A percentile compares a stretch with the other conserved stretches of the same genome.
Evolutionary conservation across 2,888 invertebrate genomes (phyloP).

Genomic region (Chymomyza amoena): DNA sequence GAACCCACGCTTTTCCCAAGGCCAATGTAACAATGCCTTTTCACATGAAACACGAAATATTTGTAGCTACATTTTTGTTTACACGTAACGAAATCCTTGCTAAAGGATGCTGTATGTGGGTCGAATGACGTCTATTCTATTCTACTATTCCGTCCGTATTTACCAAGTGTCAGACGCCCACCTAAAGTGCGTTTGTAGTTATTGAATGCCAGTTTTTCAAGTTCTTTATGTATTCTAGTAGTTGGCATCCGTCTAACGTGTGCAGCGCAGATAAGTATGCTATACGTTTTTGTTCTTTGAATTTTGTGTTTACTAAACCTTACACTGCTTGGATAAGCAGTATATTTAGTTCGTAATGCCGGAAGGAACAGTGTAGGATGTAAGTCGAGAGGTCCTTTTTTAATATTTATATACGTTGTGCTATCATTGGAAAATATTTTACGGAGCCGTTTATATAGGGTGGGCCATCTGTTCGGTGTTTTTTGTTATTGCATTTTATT

Average conservation of each 20-base stretch:
- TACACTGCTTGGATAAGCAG: too few relatives aligned
- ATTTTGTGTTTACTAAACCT: neutral
- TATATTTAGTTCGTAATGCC: too few relatives aligned
- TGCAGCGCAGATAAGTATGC: slow-evolving; percentile 35
- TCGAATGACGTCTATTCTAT: neutral
- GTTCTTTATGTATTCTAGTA: neutral
- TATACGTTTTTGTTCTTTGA: slow-evolving; percentile 16
- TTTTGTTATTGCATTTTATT: too few relatives aligned
- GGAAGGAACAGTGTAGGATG: too few relatives aligned
- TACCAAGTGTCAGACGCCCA: neutral
- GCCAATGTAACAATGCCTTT: neutral
- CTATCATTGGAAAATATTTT: too few relatives aligned
- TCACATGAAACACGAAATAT: neutral
- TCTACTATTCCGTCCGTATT: neutral
- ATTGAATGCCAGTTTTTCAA: neutral
- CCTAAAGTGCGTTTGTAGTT: neutral
- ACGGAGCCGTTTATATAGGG: too few relatives aligned
- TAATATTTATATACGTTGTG: too few relatives aligned
- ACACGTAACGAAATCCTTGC: neutral
- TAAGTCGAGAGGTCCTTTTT: too few relatives aligned
- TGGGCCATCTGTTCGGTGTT: too few relatives aligned
- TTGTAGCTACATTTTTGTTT: neutral
- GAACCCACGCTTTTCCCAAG: neutral
- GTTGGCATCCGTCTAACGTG: neutral
- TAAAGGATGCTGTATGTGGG: neutral